phyloP scores from a whole-genome alignment of 1,140 invertebrate species.

The Zaprionus vittiger region DNA sequence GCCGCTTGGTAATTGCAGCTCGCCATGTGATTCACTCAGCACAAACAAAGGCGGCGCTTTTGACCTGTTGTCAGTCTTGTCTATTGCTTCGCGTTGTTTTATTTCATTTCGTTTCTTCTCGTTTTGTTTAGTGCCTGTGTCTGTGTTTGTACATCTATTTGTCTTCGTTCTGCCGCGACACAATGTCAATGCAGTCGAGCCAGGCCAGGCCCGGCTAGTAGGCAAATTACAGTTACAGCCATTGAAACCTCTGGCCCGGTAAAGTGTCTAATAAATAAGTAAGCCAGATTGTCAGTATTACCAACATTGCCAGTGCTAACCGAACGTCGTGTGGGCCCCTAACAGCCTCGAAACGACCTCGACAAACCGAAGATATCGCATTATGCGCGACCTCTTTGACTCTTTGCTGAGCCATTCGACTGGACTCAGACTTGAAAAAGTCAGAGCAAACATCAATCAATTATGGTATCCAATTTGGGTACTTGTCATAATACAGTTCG shows the following conservation, averaged over 20 bases:
- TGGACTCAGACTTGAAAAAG: too few species aligned
- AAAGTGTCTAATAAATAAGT: not conserved
- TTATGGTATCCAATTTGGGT: too few species aligned
- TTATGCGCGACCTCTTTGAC: too few species aligned
- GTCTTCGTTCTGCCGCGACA: slow-evolving; percentile 5
- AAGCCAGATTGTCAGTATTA: too few species aligned
- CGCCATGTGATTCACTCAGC: slow-evolving; percentile 33
- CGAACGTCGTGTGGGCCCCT: too few species aligned
- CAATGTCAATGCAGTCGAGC: slow-evolving; percentile 19
- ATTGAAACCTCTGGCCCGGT: not conserved
- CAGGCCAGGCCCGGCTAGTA: not conserved
- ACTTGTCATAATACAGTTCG: too few species aligned
- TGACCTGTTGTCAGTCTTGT: slow-evolving; percentile 52
- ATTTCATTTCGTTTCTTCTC: too few species aligned
- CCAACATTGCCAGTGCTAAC: too few species aligned
- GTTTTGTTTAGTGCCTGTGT: slow-evolving; percentile 21
- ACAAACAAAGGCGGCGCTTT: slow-evolving; percentile 61
- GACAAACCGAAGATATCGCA: too few species aligned
- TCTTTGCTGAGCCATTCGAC: too few species aligned
- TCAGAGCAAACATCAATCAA: too few species aligned
- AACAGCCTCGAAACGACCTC: too few species aligned
- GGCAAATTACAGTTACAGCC: slow-evolving; percentile 5
- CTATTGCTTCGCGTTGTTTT: slow-evolving; percentile 13
- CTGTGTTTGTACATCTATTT: slow-evolving; percentile 18
- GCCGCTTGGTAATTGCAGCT: slow-evolving; percentile 16